Evolutionary conservation across 2,113 vertebrate species (phyloP), one percentile per base, ranked within the genome.

Genomic region (Poecile atricapillus): DNA sequence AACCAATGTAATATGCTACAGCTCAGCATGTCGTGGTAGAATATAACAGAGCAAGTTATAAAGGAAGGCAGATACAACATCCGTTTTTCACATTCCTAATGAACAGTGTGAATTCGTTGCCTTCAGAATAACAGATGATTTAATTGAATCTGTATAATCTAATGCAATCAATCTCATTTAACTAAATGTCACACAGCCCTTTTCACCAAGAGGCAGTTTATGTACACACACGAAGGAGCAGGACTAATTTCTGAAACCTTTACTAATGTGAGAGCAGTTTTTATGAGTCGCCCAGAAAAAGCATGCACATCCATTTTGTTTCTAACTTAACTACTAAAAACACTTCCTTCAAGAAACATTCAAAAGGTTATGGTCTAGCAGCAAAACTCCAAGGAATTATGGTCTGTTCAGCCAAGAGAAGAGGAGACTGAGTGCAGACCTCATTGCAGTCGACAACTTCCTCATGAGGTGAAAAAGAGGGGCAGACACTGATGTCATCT

Each of bases 91-190:
- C 63, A 65, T 74, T 86, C 76, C 76, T 71, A 80, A 88, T 95
- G 93, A 93, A 94, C 84, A 95, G 78, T 85, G 76, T 85, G 91
- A 93, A 96, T 97, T 97, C 2, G 24, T 79, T 92, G 88, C 87
- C 94, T 95, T 96, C 91, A 97, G 94, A 94, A 97, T 96, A 98
- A 97, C 83, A 73, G 68, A 95, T 97, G 79, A 94, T 97, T 97
- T 95, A 96, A 97, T 96, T 97, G 97, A 90, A 96, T 97, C 90
- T 90, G 87, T 94, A 93, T 79, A 94, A 93, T 94, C 92, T 96
- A 95, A 93, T 80, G 95, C 62, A 96, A 96, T 97, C 94, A 94
- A 95, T 96, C 94, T 96, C 89, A 94, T 97, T 96, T 97, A 96
- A 91, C 94, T 91, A 95, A 96, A 96, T 96, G 95, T 96, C 95